phyloP scores from a whole-genome alignment of 2,888 invertebrate genomes.

The Anoplius nigerrimus region DNA sequence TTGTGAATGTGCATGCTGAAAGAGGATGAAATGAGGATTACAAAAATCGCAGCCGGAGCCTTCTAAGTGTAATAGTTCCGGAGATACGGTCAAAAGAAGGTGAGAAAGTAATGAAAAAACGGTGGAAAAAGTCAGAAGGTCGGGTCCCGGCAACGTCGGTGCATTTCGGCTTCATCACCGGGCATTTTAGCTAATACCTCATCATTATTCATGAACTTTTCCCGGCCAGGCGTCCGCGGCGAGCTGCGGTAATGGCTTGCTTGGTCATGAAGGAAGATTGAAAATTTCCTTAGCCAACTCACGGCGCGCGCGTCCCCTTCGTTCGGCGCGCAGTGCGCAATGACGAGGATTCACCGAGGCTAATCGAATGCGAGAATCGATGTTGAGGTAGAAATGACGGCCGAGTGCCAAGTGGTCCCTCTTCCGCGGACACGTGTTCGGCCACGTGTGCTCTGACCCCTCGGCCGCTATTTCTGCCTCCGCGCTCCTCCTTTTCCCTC shows the following conservation, averaged over 20 bases:
- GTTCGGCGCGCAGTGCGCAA: slow-evolving; percentile 9
- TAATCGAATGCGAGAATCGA: slow-evolving; percentile 45
- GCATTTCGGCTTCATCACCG: too few species aligned
- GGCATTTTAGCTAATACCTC: too few species aligned
- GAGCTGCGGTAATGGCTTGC: background rate
- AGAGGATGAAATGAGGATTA: too few species aligned
- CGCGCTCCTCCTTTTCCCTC: slow-evolving; percentile 45
- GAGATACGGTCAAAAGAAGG: too few species aligned
- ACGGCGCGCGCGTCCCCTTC: too few species aligned
- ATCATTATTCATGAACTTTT: too few species aligned
- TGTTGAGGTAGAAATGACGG: slow-evolving; percentile 29
- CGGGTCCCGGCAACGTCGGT: too few species aligned
- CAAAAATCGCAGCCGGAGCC: too few species aligned
- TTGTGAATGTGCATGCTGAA: too few species aligned
- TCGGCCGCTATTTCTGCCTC: slow-evolving; percentile 47
- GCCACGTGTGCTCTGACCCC: slow-evolving; percentile 61
- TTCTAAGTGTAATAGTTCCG: too few species aligned
- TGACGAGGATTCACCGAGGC: slow-evolving; percentile 30
- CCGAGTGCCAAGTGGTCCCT: slow-evolving; percentile 20
- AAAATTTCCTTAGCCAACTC: slow-evolving; percentile 4
- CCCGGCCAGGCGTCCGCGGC: background rate
- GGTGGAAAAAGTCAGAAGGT: too few species aligned
- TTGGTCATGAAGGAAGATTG: slow-evolving; percentile 5
- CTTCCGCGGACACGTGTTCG: slow-evolving; percentile 65
- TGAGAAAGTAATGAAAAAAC: too few species aligned